A percentile compares a stretch with the other conserved stretches of the same genome.
phyloP scores from a whole-genome alignment of 2,888 invertebrate genomes.

The Idaea dimidiata region DNA sequence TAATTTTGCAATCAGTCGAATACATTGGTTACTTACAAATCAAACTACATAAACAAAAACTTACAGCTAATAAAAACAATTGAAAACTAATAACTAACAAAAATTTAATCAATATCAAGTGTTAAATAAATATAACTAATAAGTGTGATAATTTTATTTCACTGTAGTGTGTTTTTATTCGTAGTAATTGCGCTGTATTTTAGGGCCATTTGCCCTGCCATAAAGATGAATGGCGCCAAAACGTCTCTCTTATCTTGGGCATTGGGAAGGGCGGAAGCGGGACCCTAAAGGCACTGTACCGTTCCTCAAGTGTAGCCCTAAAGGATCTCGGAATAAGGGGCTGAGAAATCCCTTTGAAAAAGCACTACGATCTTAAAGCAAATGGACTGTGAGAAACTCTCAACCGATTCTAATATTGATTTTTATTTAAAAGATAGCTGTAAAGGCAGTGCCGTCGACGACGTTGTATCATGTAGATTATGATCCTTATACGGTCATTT shows the following conservation, averaged over 20 bases:
- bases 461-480: slow-evolving; percentile 33
- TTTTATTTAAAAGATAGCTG: slow-evolving; percentile 67
- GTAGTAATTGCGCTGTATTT: slow-evolving; percentile 77
- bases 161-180: slow-evolving; percentile 62
- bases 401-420: slow-evolving; percentile 74
- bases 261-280: slow-evolving; percentile 75
- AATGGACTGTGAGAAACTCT: slow-evolving; percentile 77
- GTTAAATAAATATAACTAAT: background rate
- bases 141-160: slow-evolving; percentile 17
- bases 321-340: slow-evolving; percentile 76
- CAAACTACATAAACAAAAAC: too few relatives aligned
- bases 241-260: slow-evolving; percentile 80
- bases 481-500: slow-evolving; percentile 31
- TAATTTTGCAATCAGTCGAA: too few relatives aligned
- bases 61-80: too few relatives aligned
- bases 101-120: too few relatives aligned
- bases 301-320: slow-evolving; percentile 76
- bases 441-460: slow-evolving; percentile 30
- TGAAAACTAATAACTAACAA: too few relatives aligned
- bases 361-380: slow-evolving; percentile 72
- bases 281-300: slow-evolving; percentile 63
- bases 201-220: slow-evolving; percentile 76
- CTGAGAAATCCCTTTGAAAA: slow-evolving; percentile 67
- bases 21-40: too few relatives aligned
- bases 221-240: slow-evolving; percentile 80